Percentiles rank a stretch among this genome's conserved stretches.
These are phyloP conservation scores for Steinernema feltiae DNA, from an alignment of 1,140 invertebrate genomes.

Conservation along the genomic window DNA sequence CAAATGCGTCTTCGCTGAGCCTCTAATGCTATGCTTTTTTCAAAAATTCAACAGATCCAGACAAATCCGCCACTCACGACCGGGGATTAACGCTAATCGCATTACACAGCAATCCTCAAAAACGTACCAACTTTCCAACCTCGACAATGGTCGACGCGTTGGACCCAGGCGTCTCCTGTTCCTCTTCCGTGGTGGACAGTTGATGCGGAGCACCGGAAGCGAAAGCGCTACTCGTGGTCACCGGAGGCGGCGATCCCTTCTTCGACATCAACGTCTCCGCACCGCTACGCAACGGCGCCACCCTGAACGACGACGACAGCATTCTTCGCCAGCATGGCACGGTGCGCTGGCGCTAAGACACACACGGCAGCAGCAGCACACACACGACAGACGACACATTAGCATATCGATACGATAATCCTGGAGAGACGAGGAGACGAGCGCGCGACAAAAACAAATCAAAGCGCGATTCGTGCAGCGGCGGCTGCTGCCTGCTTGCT, in stretches of 20 bases:
- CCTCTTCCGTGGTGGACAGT: conserved; percentile 4
- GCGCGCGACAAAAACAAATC: background rate
- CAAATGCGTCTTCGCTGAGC: too few relatives aligned
- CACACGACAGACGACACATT: background rate
- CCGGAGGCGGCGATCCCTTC: conserved; percentile 14
- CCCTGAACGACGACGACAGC: background rate
- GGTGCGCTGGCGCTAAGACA: too few relatives aligned
- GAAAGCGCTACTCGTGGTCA: conserved; percentile 5
- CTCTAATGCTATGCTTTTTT: too few relatives aligned
- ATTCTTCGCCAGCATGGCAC: too few relatives aligned
- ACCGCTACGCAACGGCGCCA: conserved; percentile 12
- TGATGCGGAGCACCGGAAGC: conserved; percentile 2
- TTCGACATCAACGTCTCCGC: conserved; percentile 12
- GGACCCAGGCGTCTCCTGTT: conserved; percentile 2
- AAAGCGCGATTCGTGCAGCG: too few relatives aligned
- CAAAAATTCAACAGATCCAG: too few relatives aligned
- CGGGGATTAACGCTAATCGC: too few relatives aligned
- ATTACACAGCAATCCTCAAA: too few relatives aligned
- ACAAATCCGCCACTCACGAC: too few relatives aligned
- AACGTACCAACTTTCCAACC: background rate
- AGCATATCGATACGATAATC: conserved; percentile 12
- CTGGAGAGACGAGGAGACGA: background rate
- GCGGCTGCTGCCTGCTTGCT: too few relatives aligned
- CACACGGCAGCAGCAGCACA: background rate
- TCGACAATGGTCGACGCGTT: background rate